Evolutionary conservation across 37 sponge, comb jelly and placozoan genomes (phyloP), one percentile per base, ranked within the genome.

Genomic region (Diacarnus erythraeanus): DNA sequence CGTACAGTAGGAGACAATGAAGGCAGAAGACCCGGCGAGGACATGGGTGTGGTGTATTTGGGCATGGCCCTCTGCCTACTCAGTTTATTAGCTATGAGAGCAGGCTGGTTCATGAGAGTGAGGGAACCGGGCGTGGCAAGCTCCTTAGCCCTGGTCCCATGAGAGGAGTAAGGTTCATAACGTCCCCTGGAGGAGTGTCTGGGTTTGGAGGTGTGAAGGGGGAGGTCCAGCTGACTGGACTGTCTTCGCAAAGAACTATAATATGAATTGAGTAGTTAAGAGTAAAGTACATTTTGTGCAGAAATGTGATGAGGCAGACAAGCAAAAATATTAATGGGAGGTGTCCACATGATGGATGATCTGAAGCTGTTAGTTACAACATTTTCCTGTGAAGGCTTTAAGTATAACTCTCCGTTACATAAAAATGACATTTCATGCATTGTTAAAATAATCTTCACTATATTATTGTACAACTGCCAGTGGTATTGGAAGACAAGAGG

Each of bases 41-140:
- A 74, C 31, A 91, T 64, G 17, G 92, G 92, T 1, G 92, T 87
- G 31, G 84, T 60, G 61, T 88, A 92, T 66, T 77, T 87, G 6
- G 93, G 93, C 30, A 83, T 43, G 21, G 60, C 76, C 3, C 43
- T 27, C 33, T 70, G 66, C 23, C 84, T 68, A 20, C 69, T 82
- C 38, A 59, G 76, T 38, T 65, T 68, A 47, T 76, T 87, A 56
- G 66, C 64, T 3, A 30, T 51, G 21, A 87, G 76, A 23, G 68
- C 39, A 12, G 88, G 82, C 3, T 65, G 77, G 71, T 38, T 79
- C 21, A 44, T 40, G 15, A 81, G 75, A 44, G 57, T 76, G 29
- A 81, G 77, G 23, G 88, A 68, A 3, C 72, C 72, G 0, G 88
- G 84, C 3, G 77, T 76, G 42, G 84, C 69, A 0, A 76, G 77